Conservation (phyloP, 2,797 vertebrate species). For the Siniperca obscura region DNA sequence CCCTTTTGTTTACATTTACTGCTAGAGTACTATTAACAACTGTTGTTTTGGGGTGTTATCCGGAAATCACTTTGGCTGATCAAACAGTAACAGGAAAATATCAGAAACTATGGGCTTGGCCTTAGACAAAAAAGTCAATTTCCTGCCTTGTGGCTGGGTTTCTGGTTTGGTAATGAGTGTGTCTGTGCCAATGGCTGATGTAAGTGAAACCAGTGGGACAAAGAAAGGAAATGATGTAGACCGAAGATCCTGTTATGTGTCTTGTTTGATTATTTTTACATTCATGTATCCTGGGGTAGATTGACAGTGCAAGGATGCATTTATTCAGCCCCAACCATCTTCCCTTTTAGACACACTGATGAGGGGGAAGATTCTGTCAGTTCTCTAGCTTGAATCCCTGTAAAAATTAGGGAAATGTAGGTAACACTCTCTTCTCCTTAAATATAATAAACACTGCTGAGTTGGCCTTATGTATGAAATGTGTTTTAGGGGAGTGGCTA, state of each 20-base stretch:
- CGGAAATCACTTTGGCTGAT: slow-evolving; percentile 30
- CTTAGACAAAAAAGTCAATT: slow-evolving; percentile 55
- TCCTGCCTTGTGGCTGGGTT: slow-evolving; percentile 44
- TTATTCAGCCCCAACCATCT: slow-evolving; percentile 1
- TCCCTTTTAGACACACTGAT: not conserved
- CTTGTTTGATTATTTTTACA: slow-evolving; percentile 27
- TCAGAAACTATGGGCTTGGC: slow-evolving; percentile 21
- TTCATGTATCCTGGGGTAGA: slow-evolving; percentile 22
- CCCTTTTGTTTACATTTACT: not conserved
- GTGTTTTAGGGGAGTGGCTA: not conserved
- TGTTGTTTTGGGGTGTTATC: slow-evolving; percentile 20
- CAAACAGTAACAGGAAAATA: slow-evolving; percentile 39
- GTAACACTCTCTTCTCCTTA: not conserved
- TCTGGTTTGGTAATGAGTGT: slow-evolving; percentile 46
- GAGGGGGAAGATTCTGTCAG: not conserved
- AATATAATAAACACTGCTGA: slow-evolving; percentile 5
- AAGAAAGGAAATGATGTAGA: slow-evolving; percentile 51
- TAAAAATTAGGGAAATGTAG: not conserved
- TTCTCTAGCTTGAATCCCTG: not conserved
- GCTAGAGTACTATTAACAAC: not conserved
- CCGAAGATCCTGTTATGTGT: slow-evolving; percentile 44
- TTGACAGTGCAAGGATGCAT: slow-evolving; percentile 10
- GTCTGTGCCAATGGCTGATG: slow-evolving; percentile 26
- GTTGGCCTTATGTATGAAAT: not conserved
- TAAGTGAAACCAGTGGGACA: slow-evolving; percentile 42